A percentile compares a stretch with the other conserved stretches of the same genome.
Conservation (phyloP, 2,888 invertebrate species). For the Catocala nupta region DNA sequence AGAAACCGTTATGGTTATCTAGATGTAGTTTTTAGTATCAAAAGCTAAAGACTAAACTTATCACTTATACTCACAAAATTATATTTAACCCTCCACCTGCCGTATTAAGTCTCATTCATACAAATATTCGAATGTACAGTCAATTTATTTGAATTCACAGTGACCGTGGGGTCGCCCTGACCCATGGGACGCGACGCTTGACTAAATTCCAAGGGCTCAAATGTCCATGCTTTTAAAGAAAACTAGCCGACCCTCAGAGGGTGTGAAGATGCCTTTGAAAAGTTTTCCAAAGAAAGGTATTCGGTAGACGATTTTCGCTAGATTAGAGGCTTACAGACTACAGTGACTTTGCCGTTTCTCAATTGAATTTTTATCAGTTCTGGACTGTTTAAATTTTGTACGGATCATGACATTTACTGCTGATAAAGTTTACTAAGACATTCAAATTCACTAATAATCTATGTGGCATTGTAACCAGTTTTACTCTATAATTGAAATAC, state of each 20-base stretch:
- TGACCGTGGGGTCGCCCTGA: conserved; percentile 72
- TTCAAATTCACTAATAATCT: too few relatives aligned
- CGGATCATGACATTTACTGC: not conserved
- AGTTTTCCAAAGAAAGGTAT: conserved; percentile 49
- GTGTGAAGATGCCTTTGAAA: conserved; percentile 79
- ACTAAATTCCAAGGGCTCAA: conserved; percentile 81
- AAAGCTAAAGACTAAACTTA: too few relatives aligned
- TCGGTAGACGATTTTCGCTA: conserved; percentile 34
- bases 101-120: conserved; percentile 36
- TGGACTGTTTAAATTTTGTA: not conserved
- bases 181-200: conserved; percentile 79
- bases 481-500: too few relatives aligned
- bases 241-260: conserved; percentile 75
- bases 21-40: too few relatives aligned
- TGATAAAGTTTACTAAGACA: not conserved
- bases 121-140: conserved; percentile 49
- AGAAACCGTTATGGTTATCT: too few relatives aligned
- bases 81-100: conserved; percentile 18
- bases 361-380: conserved; percentile 27
- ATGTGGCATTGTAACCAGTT: too few relatives aligned
- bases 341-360: conserved; percentile 38
- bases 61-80: not conserved
- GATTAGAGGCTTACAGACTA: conserved; percentile 36
- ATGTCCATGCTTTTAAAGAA: conserved; percentile 81
- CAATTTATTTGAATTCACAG: conserved; percentile 75